These are phyloP conservation scores for Grammatotria lemairii DNA, from an alignment of 2,113 vertebrate genomes.

Conservation along the genomic window DNA sequence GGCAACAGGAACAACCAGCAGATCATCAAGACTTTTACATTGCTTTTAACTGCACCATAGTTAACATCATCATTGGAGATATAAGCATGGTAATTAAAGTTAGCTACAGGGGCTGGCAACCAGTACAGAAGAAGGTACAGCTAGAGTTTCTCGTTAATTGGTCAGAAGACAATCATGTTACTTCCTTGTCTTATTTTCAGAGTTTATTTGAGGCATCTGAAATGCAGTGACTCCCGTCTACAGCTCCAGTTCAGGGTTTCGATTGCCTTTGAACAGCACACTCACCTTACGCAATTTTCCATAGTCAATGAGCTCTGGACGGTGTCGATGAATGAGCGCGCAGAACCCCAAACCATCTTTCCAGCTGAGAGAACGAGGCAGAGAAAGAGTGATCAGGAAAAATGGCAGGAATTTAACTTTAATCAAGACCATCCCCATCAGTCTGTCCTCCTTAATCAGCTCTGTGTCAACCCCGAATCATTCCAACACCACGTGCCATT, in stretches of 20 bases:
- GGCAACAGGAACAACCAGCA: neutral
- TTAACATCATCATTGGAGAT: neutral
- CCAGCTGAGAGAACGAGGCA: slow-evolving; percentile 73
- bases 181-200: neutral
- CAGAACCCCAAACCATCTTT: slow-evolving; percentile 98
- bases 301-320: slow-evolving; percentile 97
- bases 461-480: neutral
- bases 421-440: neutral
- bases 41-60: neutral
- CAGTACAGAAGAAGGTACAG: neutral
- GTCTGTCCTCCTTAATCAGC: neutral
- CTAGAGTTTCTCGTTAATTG: neutral
- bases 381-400: neutral
- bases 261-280: neutral
- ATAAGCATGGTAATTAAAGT: neutral
- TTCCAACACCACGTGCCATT: neutral
- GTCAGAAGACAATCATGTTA: neutral
- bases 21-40: neutral
- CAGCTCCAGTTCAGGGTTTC: neutral
- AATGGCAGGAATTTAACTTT: neutral
- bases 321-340: slow-evolving; percentile 96
- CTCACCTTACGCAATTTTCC: slow-evolving; percentile 93
- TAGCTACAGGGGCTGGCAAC: neutral
- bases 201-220: neutral
- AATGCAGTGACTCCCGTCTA: neutral